A percentile compares a stretch with the other conserved stretches of the same genome.
Conservation (phyloP, 1,140 invertebrate species). For the Diprion similis region DNA sequence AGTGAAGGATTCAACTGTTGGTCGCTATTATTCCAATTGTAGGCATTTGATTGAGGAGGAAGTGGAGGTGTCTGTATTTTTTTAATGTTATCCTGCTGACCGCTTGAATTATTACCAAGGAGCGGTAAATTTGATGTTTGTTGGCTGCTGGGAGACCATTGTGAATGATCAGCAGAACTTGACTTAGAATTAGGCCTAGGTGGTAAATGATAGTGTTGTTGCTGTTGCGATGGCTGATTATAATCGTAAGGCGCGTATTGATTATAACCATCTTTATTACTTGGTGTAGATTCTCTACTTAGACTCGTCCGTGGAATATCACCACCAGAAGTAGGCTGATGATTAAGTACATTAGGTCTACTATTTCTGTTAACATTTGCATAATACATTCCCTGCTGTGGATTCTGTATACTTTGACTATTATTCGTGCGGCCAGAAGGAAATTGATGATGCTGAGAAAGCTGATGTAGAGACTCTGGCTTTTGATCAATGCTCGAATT, state of each 20-base stretch:
- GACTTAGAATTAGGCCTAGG: slow-evolving; percentile 36
- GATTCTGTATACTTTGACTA: slow-evolving; percentile 37
- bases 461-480: slow-evolving; percentile 37
- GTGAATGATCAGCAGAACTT: slow-evolving; percentile 33
- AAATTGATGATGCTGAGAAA: slow-evolving; percentile 33
- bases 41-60: slow-evolving; percentile 34
- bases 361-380: slow-evolving; percentile 54
- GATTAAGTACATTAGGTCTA: slow-evolving; percentile 31
- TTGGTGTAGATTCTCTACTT: slow-evolving; percentile 36
- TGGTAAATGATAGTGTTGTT: slow-evolving; percentile 34
- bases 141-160: slow-evolving; percentile 35
- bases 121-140: slow-evolving; percentile 26
- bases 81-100: slow-evolving; percentile 21
- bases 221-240: slow-evolving; percentile 31
- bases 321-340: slow-evolving; percentile 29
- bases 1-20: neutral
- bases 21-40: slow-evolving; percentile 42
- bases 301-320: slow-evolving; percentile 29
- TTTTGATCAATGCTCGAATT: slow-evolving; percentile 57
- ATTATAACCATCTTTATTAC: slow-evolving; percentile 40
- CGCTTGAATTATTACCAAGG: neutral
- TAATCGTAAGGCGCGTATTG: slow-evolving; percentile 45
- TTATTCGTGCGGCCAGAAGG: slow-evolving; percentile 37
- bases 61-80: slow-evolving; percentile 29
- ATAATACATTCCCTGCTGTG: slow-evolving; percentile 49